Base-by-base conservation (phyloP, 1,140 invertebrate genomes). In the Ylistrum balloti region DNA sequence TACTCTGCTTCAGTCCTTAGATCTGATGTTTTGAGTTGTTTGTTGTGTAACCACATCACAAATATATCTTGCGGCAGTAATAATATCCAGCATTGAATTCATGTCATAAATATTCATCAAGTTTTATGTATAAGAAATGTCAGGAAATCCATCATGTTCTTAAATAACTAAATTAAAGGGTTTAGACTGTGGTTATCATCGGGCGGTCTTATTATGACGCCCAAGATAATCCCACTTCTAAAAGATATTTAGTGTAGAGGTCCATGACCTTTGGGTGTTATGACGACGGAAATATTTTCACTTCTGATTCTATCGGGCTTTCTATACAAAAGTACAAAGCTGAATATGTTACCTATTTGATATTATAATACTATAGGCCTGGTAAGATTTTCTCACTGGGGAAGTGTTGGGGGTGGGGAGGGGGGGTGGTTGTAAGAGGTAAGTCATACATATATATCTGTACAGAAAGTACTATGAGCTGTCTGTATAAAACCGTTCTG, bases 221-320 rank as follows among this genome's bases (percentile, higher is more conserved):
- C 56, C 56, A 74, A 7, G 15, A 74, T 74, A 74, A 74, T 74
- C 56, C 56, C 22, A n/a, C 56, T 74, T 74, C 56, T 74, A 74
- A 28, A 28, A 74, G 56, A n/a, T 74, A 74, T 74, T 74, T 5
- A 74, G 22, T 74, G n/a, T 28, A 74, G 22, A 28, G 56, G 56
- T 74, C 56, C 5, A 22, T 74, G 56, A 74, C 15, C 56, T 74
- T 28, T 74, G 3, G 22, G 22, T 5, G 56, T 74, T 45, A 74
- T 74, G 56, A 28, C 22, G 56, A 74, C 56, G 11, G 56, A 28
- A n/a, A 28, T 11, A 17, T 74, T 74, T 74, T 74, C 56, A 74
- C 15, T 74, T 74, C 5, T 28, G 56, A 74, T 74, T 74, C 22
- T 17, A 22, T 5, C 1, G 7, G 56, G 0, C n/a, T 15, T 15